phyloP scores from a whole-genome alignment of 2,888 invertebrate species.

The Heliconius sara region DNA sequence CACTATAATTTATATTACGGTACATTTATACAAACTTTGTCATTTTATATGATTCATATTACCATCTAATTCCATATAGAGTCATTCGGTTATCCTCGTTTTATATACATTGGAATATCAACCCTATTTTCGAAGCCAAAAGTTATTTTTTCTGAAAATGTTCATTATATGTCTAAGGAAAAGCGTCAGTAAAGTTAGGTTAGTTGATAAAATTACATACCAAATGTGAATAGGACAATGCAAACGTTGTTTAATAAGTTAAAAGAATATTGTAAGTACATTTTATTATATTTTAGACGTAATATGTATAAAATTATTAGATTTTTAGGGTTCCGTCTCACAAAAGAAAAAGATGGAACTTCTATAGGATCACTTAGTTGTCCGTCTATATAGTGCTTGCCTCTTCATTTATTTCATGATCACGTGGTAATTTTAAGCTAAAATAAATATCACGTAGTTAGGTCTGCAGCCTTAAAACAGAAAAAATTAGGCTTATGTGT shows the following conservation, averaged over 20 bases:
- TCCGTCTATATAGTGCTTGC: too few relatives aligned
- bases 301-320: not conserved
- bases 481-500: too few relatives aligned
- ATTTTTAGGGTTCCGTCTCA: not conserved
- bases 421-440: too few relatives aligned
- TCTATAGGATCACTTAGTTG: too few relatives aligned
- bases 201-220: not conserved
- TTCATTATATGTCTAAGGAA: constrained; percentile 1
- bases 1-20: not conserved
- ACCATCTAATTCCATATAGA: not conserved
- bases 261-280: not conserved
- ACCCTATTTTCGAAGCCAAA: not conserved
- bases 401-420: too few relatives aligned
- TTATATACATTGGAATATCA: not conserved
- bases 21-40: not conserved
- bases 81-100: not conserved
- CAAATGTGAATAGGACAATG: not conserved
- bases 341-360: too few relatives aligned
- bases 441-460: too few relatives aligned
- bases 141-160: not conserved
- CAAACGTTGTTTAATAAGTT: not conserved
- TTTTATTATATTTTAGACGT: not conserved
- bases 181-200: not conserved
- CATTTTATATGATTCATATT: not conserved
- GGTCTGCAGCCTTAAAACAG: too few relatives aligned